Base-by-base conservation (phyloP, 1,140 invertebrate genomes). In the Rhizoglyphus robini region DNA sequence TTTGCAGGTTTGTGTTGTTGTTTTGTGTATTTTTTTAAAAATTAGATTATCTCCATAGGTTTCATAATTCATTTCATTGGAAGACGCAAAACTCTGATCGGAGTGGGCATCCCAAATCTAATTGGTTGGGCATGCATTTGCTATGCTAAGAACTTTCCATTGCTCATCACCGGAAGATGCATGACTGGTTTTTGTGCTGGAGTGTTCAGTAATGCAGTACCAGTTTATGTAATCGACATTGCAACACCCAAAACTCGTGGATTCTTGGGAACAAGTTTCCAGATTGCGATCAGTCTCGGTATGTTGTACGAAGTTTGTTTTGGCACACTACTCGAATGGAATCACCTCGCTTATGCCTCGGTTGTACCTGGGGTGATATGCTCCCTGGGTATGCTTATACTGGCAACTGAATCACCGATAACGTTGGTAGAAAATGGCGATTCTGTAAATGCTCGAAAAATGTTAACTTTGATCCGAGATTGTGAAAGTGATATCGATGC, bases 211-310 rank as follows among this genome's bases (percentile, higher is more conserved):
- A 82, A 83, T 4, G 77, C 79, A 15, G 77, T 77, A 11, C 83
- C 85, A 1, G 85, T 91, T 63, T 94, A 93, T 76, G 83, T 93
- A 68, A 88, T 87, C 64, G 90, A 95, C 79, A 90, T 91, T 70
- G 86, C 88, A 15, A 83, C 88, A 31, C 86, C 88, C 11, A 83
- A 87, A 60, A 85, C 86, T 0, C 79, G 90, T 69, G 89, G 89
- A 18, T 80, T 84, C 0, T 75, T 91, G 0, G 88, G 88, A 13
- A 87, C 88, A 0, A 83, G 88, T 65, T 82, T 90, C 67, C 88
- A 92, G 71, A 75, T 88, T 11, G 11, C 65, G 11, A 30, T 36
- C 32, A 27, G 11, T 1, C 4, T 64, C 32, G 67, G 67, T 48
- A 27, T 32, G 20, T 27, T 65, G 0, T 36, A 32, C 41, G 15